These are phyloP conservation scores for Hypanus sabinus DNA, from an alignment of 2,113 vertebrate genomes.

Conservation along the genomic window DNA sequence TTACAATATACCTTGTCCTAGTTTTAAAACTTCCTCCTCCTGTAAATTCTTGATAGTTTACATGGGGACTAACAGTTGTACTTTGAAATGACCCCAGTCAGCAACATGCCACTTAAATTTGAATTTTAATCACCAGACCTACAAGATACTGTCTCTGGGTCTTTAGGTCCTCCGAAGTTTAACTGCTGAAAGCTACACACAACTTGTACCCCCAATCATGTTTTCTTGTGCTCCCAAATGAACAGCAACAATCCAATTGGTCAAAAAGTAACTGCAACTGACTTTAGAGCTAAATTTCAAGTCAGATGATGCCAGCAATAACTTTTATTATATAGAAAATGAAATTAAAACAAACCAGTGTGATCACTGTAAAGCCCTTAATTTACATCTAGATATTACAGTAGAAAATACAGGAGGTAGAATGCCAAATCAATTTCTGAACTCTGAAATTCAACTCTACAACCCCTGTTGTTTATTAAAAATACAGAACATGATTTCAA, in stretches of 20 bases:
- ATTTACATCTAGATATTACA: slow-evolving; percentile 67
- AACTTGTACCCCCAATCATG: background rate
- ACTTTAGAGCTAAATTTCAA: slow-evolving; percentile 25
- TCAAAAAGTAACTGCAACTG: slow-evolving; percentile 15
- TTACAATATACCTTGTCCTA: background rate
- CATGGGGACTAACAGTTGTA: background rate
- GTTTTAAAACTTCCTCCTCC: slow-evolving; percentile 27
- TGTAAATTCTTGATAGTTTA: slow-evolving; percentile 31
- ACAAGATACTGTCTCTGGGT: background rate
- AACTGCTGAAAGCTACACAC: background rate
- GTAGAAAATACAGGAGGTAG: slow-evolving; percentile 80
- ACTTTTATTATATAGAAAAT: slow-evolving; percentile 60
- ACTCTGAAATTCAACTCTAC: slow-evolving; percentile 62
- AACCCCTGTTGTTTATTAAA: slow-evolving; percentile 71
- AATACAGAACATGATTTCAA: slow-evolving; percentile 49
- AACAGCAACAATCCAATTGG: background rate
- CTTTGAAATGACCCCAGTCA: background rate
- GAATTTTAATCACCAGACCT: background rate
- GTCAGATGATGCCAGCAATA: slow-evolving; percentile 40
- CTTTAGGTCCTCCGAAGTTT: background rate
- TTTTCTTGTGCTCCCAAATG: background rate
- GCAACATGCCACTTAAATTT: background rate
- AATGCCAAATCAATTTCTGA: slow-evolving; percentile 61
- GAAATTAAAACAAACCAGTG: slow-evolving; percentile 57
- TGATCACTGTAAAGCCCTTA: slow-evolving; percentile 69